A percentile compares a stretch with the other conserved stretches of the same genome.
These are phyloP conservation scores for Perithous albicinctus DNA, from an alignment of 2,888 invertebrate genomes.

Conservation along the genomic window DNA sequence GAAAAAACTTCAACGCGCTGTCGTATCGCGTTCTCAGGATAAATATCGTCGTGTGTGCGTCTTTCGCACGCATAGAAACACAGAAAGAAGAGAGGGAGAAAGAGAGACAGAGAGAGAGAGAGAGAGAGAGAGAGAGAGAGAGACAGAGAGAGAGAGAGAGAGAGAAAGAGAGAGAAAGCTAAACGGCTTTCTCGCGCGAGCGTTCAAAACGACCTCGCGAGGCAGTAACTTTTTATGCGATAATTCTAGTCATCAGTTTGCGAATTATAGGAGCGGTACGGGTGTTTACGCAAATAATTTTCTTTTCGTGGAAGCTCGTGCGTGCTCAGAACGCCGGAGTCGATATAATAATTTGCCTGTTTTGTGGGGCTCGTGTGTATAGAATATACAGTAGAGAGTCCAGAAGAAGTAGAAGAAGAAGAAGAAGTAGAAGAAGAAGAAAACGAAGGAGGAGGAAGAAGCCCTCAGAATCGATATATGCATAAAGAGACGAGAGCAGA, in stretches of 20 bases:
- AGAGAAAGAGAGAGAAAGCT: neutral
- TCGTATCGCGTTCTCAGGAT: slow-evolving; percentile 28
- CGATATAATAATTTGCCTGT: slow-evolving; percentile 65
- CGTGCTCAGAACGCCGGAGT: slow-evolving; percentile 55
- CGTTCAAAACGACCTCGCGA: slow-evolving; percentile 41
- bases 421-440: slow-evolving; percentile 15
- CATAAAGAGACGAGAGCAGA: slow-evolving; percentile 44
- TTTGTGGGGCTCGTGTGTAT: slow-evolving; percentile 40
- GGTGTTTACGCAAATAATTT: slow-evolving; percentile 65
- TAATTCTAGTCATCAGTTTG: slow-evolving; percentile 65
- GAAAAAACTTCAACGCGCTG: slow-evolving; percentile 23
- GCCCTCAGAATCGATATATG: slow-evolving; percentile 50
- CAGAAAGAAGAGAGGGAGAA: too few species aligned
- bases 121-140: too few species aligned
- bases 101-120: too few species aligned
- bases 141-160: slow-evolving; percentile 16
- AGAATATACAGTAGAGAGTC: slow-evolving; percentile 12
- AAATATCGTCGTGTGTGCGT: slow-evolving; percentile 15
- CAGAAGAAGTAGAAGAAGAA: slow-evolving; percentile 20
- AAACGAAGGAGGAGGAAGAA: slow-evolving; percentile 14
- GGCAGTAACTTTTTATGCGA: slow-evolving; percentile 67
- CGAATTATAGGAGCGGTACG: slow-evolving; percentile 64
- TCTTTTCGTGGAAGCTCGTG: slow-evolving; percentile 67
- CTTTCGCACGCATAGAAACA: neutral
- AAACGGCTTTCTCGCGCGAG: slow-evolving; percentile 8